Evolutionary conservation across 2,888 invertebrate species (phyloP), one percentile per base, ranked within the genome.

Genomic region (Harmothoe impar): DNA sequence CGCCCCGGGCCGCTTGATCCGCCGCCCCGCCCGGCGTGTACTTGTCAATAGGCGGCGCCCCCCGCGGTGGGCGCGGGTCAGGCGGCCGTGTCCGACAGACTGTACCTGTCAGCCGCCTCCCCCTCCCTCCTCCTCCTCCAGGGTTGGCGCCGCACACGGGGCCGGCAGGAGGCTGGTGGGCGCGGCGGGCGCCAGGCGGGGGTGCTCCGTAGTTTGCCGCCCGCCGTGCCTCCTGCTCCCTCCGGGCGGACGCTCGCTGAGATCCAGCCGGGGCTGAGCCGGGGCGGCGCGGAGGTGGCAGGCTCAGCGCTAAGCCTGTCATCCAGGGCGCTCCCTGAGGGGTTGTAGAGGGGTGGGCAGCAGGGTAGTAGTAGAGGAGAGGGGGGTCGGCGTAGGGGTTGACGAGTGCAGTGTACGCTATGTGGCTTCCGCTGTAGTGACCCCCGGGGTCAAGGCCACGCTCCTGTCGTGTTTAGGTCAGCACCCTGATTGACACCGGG

Each of bases 401-500:
- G 77, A 25, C 25, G 31, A 77, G 31, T 31, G 81, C 33, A 43
- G n/a, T 17, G 81, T 43, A 17, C 81, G 0, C 10, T 43, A 10
- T 43, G 20, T 33, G 81, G n/a, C 81, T 23, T 20, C 43, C 17
- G 5, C 43, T 0, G 20, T 10, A 0, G 81, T 33, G 33, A 35
- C 43, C 81, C 5, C 54, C 43, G 25, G 86, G 86, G 86, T 86
- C 54, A 86, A 54, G 86, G 86, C 20, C 86, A 54, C 52, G 86
- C 54, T 33, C 86, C 33, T 52, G 86, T 56, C 56, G 86, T 52
- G 86, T 56, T 56, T 54, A 86, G 86, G 86, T 52, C 86, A 86
- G 54, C 86, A 86, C 86, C 86, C 86, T 54, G 86, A 86, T 86
- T 86, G 86, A 86, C 86, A 86, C 86, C 20, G 31, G 86, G 86